A percentile compares a stretch with the other conserved stretches of the same genome.
Evolutionary conservation across 2,888 invertebrate species (phyloP).

Genomic region (Limnephilus rhombicus): DNA sequence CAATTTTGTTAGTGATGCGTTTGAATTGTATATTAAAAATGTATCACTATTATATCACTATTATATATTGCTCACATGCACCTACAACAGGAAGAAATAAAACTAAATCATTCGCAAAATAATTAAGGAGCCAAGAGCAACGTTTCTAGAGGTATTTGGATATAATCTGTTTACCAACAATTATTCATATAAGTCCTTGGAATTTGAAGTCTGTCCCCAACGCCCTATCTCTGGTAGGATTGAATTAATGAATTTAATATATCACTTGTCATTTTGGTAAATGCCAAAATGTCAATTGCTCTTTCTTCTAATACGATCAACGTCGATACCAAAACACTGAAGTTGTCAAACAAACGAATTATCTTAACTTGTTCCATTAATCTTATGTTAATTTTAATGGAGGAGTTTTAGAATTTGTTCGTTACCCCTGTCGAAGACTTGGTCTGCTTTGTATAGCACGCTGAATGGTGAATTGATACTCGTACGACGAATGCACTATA

Average conservation of each 20-base stretch:
- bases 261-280: neutral
- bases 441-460: neutral
- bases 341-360: neutral
- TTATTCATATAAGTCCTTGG: neutral
- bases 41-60: neutral
- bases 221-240: neutral
- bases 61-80: neutral
- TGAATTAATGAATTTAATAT: neutral
- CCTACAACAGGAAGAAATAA: neutral
- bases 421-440: slow-evolving; percentile 1
- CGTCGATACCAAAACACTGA: neutral
- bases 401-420: neutral
- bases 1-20: no score
- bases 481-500: neutral
- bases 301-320: neutral
- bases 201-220: neutral
- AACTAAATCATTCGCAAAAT: neutral
- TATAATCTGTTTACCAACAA: neutral
- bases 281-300: neutral
- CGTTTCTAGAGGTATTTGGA: neutral
- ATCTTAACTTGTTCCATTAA: neutral
- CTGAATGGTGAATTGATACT: neutral
- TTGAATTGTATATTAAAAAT: neutral
- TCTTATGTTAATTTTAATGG: neutral
- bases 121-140: neutral